These are phyloP conservation scores for Anorthoa munda DNA, from an alignment of 2,888 invertebrate species.

Conservation along the genomic window DNA sequence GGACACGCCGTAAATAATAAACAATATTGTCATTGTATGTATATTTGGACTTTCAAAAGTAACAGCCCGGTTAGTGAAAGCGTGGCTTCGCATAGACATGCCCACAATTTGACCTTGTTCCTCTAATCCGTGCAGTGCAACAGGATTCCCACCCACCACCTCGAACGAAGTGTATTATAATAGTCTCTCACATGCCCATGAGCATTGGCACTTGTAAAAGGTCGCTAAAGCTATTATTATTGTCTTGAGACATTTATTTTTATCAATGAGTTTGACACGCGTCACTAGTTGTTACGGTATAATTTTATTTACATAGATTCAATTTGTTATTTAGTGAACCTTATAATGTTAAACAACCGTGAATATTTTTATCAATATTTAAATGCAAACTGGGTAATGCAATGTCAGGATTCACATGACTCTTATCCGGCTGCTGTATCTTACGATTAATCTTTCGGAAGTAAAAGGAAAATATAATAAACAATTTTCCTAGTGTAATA, in stretches of 20 bases:
- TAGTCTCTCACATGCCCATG: slow-evolving; percentile 52
- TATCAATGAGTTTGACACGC: slow-evolving; percentile 87
- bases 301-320: slow-evolving; percentile 71
- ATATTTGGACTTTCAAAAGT: slow-evolving; percentile 63
- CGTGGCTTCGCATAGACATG: slow-evolving; percentile 17
- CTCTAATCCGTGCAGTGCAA: slow-evolving; percentile 29
- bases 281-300: slow-evolving; percentile 79
- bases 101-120: slow-evolving; percentile 45
- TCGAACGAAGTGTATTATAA: slow-evolving; percentile 25
- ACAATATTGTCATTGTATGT: slow-evolving; percentile 74
- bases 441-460: slow-evolving; percentile 19
- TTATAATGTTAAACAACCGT: slow-evolving; percentile 67
- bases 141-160: slow-evolving; percentile 48
- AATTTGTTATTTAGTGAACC: slow-evolving; percentile 67
- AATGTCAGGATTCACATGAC: slow-evolving; percentile 41
- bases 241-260: slow-evolving; percentile 79
- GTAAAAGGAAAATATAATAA: slow-evolving; percentile 39
- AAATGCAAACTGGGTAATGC: slow-evolving; percentile 18
- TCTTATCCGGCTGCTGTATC: slow-evolving; percentile 14
- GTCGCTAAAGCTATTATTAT: slow-evolving; percentile 80
- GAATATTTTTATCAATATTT: slow-evolving; percentile 58
- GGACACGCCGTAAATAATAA: slow-evolving; percentile 71
- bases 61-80: slow-evolving; percentile 61
- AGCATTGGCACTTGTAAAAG: slow-evolving; percentile 79
- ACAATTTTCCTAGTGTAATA: slow-evolving; percentile 57